These are phyloP conservation scores for Limanda limanda DNA, from an alignment of 2,113 vertebrate genomes.

Conservation along the genomic window DNA sequence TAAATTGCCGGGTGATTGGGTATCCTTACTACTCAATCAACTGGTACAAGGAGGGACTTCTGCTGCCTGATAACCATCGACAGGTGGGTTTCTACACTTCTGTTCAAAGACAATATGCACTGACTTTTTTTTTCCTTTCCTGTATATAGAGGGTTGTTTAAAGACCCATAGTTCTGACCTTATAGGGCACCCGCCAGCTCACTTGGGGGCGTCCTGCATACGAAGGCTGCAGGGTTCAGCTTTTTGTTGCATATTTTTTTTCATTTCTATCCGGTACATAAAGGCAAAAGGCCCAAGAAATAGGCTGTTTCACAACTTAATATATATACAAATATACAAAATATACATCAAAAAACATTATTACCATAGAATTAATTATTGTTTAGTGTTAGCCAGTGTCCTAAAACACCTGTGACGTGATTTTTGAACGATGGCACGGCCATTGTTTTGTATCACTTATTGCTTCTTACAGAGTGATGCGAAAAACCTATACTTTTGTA, in stretches of 20 bases:
- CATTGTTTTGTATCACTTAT: background rate
- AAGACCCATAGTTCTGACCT: background rate
- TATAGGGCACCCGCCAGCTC: too few species aligned
- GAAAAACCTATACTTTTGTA: background rate
- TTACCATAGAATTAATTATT: too few species aligned
- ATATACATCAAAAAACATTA: too few species aligned
- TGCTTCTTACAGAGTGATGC: too few species aligned
- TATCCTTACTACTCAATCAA: conserved; percentile 99
- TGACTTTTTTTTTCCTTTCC: background rate
- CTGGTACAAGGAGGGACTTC: conserved; percentile 96
- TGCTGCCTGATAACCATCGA: conserved; percentile 97
- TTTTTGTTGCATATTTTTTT: too few species aligned
- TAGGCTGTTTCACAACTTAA: too few species aligned
- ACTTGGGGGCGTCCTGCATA: too few species aligned
- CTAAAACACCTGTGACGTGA: background rate
- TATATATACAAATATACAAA: too few species aligned
- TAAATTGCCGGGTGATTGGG: conserved; percentile 98
- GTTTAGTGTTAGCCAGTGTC: background rate
- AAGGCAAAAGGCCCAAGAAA: too few species aligned
- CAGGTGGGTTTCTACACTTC: conserved; percentile 77
- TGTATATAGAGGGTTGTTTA: background rate
- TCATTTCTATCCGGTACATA: too few species aligned
- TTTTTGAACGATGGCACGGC: background rate
- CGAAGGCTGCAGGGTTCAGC: too few species aligned
- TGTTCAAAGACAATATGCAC: background rate